Base-by-base conservation (phyloP, 2,113 vertebrate species). In the Chaenocephalus aceratus region DNA sequence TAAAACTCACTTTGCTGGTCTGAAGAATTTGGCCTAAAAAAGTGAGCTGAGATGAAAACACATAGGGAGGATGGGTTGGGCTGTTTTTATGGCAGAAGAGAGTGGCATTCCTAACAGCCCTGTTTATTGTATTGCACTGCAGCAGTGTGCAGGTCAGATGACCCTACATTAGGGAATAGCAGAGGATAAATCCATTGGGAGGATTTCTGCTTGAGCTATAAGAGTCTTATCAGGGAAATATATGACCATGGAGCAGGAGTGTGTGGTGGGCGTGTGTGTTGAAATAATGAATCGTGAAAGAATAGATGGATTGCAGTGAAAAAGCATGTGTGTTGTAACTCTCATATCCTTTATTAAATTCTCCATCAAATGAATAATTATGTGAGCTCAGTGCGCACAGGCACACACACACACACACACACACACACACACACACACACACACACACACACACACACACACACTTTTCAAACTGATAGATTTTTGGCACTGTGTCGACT, bases 211-310 rank as follows among this genome's bases (percentile, higher is more conserved):
- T 57, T 5, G 34, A 63, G 63, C 75, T 51, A 15, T 52, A 66
- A 77, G 63, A 57, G 36, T 64, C 82, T 89, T 90, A 86, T 88
- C 84, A 63, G 72, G 70, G 23, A 11, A 75, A 73, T 30, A 64
- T 83, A 83, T 54, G 83, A 79, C 67, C 72, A 85, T 70, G 71
- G 57, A 76, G 45, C 74, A 74, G 80, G 76, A 83, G 82, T 80
- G 63, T 70, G 26, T 26, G 26, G 26, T 26, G 26, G 26, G 69
- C 54, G 65, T 80, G 60, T 71, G 67, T 51, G 61, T 21, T 67
- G 26, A 84, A 76, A 83, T 6, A 44, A 85, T 64, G 56, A 73
- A 79, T 34, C 51, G 66, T 86, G 83, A 81, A 62, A 83, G 57
- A 26, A 69, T 18, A 54, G 72, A 53, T 6, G 0, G 36, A 71